A percentile compares a stretch with the other conserved stretches of the same genome.
Evolutionary conservation across 2,113 vertebrate species (phyloP).

Genomic region (Polyodon spathula): DNA sequence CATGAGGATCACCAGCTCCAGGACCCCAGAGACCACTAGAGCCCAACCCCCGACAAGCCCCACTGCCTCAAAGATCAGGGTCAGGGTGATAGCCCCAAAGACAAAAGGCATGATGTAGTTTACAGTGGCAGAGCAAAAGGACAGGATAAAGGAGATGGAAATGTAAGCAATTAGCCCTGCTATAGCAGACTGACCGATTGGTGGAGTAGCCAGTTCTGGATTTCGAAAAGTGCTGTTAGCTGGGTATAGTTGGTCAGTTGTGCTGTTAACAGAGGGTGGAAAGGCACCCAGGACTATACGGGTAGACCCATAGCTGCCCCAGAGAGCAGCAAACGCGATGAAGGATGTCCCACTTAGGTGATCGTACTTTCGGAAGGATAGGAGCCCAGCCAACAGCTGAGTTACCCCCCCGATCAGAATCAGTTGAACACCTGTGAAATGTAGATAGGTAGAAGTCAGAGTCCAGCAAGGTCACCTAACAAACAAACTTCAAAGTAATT

Average conservation of each 20-base stretch:
- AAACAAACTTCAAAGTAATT: too few species aligned
- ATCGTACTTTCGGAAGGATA: constrained; percentile 76
- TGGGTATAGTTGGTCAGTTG: too few species aligned
- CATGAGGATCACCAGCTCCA: too few species aligned
- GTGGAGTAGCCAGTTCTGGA: neutral
- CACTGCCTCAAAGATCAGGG: constrained; percentile 69
- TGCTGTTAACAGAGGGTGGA: constrained; percentile 16
- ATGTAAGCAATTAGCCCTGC: constrained; percentile 71
- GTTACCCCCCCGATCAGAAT: constrained; percentile 71
- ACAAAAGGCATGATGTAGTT: constrained; percentile 88
- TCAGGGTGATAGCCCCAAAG: constrained; percentile 63
- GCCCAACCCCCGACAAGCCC: constrained; percentile 61
- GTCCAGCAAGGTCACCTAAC: too few species aligned
- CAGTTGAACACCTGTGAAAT: constrained; percentile 68
- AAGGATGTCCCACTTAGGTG: constrained; percentile 72
- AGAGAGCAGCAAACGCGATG: constrained; percentile 73
- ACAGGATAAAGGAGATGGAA: constrained; percentile 62
- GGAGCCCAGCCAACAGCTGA: constrained; percentile 71
- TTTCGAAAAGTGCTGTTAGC: constrained; percentile 12
- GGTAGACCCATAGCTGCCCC: constrained; percentile 72
- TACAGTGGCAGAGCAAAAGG: constrained; percentile 78
- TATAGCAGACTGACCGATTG: constrained; percentile 50
- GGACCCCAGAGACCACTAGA: constrained; percentile 56
- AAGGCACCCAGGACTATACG: constrained; percentile 52
- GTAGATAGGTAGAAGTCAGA: neutral